phyloP scores from a whole-genome alignment of 2,797 vertebrate species.

The Danio jaintianensis region DNA sequence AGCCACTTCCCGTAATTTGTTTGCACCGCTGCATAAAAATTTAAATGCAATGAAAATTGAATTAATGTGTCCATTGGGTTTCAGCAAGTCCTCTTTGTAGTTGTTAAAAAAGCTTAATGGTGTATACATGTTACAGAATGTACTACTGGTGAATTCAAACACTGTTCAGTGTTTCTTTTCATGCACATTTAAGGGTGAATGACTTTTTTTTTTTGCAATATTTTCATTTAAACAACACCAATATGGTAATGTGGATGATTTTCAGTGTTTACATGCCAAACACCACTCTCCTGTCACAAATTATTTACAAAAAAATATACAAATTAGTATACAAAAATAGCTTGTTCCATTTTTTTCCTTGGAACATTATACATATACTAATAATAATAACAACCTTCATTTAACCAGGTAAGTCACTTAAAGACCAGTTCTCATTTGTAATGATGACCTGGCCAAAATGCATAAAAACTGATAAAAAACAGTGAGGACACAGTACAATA shows the following conservation, averaged over 20 bases:
- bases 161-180: neutral
- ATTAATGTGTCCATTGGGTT: constrained; percentile 19
- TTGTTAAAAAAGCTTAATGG: neutral
- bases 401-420: too few relatives aligned
- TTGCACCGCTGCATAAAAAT: constrained; percentile 27
- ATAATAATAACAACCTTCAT: too few relatives aligned
- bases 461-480: too few relatives aligned
- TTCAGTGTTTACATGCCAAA: neutral
- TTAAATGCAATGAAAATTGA: constrained; percentile 13
- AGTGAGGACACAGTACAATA: too few relatives aligned
- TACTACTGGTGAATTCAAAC: neutral
- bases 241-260: neutral
- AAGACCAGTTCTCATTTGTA: too few relatives aligned
- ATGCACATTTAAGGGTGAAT: neutral
- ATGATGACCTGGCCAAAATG: too few relatives aligned
- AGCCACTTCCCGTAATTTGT: constrained; percentile 22
- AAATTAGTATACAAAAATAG: too few relatives aligned
- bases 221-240: neutral
- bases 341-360: neutral
- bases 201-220: neutral
- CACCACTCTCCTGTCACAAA: neutral
- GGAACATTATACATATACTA: constrained; percentile 1
- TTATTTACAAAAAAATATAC: too few relatives aligned
- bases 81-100: constrained; percentile 6
- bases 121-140: constrained; percentile 9